phyloP scores from a whole-genome alignment of 2,797 vertebrate species.

The Bovichtus variegatus region DNA sequence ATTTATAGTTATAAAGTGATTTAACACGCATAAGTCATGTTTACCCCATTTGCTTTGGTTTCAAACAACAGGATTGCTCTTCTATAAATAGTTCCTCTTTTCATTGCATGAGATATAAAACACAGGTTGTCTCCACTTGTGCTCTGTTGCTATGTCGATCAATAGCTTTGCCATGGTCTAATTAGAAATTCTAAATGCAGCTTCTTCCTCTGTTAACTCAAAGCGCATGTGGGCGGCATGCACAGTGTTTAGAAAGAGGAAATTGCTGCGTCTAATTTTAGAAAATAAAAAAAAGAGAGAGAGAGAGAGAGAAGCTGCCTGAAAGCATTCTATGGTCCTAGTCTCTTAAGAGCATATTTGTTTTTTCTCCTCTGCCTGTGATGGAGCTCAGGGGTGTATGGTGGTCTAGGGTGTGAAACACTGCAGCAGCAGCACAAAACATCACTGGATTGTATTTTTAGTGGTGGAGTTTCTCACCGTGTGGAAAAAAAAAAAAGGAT shows the following conservation, averaged over 20 bases:
- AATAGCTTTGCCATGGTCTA: constrained; percentile 78
- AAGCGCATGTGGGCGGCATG: constrained; percentile 81
- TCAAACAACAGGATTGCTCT: constrained; percentile 40
- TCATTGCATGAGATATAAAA: constrained; percentile 59
- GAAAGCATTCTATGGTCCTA: constrained; percentile 74
- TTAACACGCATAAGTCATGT: constrained; percentile 15
- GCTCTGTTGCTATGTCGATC: constrained; percentile 75
- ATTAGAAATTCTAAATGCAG: constrained; percentile 85
- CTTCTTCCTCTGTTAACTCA: constrained; percentile 82
- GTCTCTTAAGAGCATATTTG: constrained; percentile 74
- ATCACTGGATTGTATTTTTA: constrained; percentile 15
- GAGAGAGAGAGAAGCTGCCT: constrained; percentile 68
- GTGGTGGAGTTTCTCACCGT: constrained; percentile 25
- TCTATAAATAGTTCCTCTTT: constrained; percentile 64
- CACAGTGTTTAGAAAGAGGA: constrained; percentile 82
- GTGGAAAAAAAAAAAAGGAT: constrained; percentile 1
- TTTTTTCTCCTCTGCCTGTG: constrained; percentile 76
- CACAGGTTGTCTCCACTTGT: constrained; percentile 50
- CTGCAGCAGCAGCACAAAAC: constrained; percentile 32
- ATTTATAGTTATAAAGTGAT: constrained; percentile 1
- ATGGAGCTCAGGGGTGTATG: constrained; percentile 58
- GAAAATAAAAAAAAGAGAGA: constrained; percentile 36
- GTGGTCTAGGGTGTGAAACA: constrained; percentile 59
- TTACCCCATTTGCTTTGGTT: constrained; percentile 30
- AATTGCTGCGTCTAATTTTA: constrained; percentile 87